Evolutionary conservation across 2,113 vertebrate species (phyloP).

Genomic region (Mirounga angustirostris): DNA sequence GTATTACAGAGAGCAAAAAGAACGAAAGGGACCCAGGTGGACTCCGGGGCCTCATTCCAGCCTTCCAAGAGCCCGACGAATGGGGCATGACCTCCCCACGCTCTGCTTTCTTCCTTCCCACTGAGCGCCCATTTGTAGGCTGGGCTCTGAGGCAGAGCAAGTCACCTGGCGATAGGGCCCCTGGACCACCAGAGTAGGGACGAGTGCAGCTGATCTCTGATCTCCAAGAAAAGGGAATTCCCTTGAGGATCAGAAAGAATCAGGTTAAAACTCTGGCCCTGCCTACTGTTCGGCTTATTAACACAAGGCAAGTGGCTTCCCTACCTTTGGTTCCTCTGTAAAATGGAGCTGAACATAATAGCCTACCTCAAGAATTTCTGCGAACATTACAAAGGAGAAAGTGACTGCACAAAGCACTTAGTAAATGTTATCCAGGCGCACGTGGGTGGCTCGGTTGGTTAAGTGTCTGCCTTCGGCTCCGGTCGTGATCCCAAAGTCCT

Average conservation of each 20-base stretch:
- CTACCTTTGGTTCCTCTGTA: not conserved
- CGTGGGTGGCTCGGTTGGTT: too few species aligned
- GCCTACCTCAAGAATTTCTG: not conserved
- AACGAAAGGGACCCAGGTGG: not conserved
- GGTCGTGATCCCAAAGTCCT: too few species aligned
- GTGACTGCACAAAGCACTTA: not conserved
- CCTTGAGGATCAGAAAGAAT: not conserved
- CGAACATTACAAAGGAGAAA: not conserved
- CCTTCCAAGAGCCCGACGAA: not conserved
- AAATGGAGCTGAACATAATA: not conserved
- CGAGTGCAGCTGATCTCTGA: too few species aligned
- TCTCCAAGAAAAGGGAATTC: not conserved
- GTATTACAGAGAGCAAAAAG: not conserved
- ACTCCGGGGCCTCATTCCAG: not conserved
- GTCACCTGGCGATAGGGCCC: not conserved
- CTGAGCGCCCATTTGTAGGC: not conserved
- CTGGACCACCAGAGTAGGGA: not conserved
- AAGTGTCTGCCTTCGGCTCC: too few species aligned
- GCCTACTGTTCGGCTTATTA: not conserved
- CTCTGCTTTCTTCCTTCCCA: not conserved
- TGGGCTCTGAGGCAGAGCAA: not conserved
- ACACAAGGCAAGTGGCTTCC: not conserved
- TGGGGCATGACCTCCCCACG: fast-evolving
- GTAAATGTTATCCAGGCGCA: not conserved
- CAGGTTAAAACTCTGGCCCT: not conserved